Conservation (phyloP, 2,797 vertebrate genomes). For the Microctenopoma stevenorrisi region DNA sequence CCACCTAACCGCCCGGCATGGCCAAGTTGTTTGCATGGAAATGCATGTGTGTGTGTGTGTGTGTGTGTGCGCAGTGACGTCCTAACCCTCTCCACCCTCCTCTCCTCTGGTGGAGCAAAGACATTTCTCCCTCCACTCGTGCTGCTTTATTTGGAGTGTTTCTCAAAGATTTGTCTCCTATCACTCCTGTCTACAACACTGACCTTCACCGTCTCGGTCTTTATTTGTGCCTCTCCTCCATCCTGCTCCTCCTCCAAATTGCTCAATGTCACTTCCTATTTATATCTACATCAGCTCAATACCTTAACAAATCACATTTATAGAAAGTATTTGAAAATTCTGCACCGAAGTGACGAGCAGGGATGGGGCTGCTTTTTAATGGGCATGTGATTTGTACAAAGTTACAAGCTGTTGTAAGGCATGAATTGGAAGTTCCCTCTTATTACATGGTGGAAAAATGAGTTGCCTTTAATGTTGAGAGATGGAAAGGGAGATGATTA, state of each 20-base stretch:
- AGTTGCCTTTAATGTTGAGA: slow-evolving; percentile 78
- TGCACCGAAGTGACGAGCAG: slow-evolving; percentile 12
- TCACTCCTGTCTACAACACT: slow-evolving; percentile 58
- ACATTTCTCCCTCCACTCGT: slow-evolving; percentile 66
- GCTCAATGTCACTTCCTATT: not conserved
- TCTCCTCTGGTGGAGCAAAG: slow-evolving; percentile 53
- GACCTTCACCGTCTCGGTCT: slow-evolving; percentile 59
- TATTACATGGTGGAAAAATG: slow-evolving; percentile 79
- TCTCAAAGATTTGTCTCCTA: slow-evolving; percentile 66
- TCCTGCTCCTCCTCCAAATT: slow-evolving; percentile 1
- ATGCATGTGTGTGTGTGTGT: slow-evolving; percentile 43
- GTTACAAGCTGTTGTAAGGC: slow-evolving; percentile 73
- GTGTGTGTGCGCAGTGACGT: slow-evolving; percentile 54
- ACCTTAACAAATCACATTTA: slow-evolving; percentile 6
- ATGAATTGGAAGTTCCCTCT: slow-evolving; percentile 73
- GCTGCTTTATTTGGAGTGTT: slow-evolving; percentile 73
- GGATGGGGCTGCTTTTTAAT: slow-evolving; percentile 52
- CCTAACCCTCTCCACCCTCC: slow-evolving; percentile 73
- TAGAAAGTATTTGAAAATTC: slow-evolving; percentile 2
- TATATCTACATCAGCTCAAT: not conserved
- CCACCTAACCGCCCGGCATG: slow-evolving; percentile 82
- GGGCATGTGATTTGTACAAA: slow-evolving; percentile 73
- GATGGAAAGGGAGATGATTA: slow-evolving; percentile 83
- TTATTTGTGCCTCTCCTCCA: not conserved
- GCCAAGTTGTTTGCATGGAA: slow-evolving; percentile 80